Conservation (phyloP, 1,140 invertebrate species). For the Venturia canescens region DNA sequence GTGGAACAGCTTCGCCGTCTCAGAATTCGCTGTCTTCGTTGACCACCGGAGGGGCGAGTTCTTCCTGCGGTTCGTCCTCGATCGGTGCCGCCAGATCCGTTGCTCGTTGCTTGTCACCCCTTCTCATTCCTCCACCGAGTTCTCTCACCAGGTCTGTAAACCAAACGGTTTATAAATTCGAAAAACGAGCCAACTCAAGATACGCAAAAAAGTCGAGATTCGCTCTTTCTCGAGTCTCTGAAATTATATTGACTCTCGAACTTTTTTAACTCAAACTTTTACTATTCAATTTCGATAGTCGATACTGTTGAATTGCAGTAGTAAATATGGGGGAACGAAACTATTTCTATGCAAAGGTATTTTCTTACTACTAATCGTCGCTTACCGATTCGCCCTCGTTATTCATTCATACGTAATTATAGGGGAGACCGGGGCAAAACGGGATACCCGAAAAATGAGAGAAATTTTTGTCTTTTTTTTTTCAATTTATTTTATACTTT, state of each 20-base stretch:
- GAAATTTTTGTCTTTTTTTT: too few species aligned
- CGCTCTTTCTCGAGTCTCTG: background rate
- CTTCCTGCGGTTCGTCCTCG: constrained; percentile 74
- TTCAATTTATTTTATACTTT: too few species aligned
- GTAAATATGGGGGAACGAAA: too few species aligned
- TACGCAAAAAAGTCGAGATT: background rate
- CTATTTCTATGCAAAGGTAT: too few species aligned
- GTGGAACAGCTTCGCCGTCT: constrained; percentile 74
- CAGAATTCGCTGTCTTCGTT: constrained; percentile 80
- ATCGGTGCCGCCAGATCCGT: constrained; percentile 70
- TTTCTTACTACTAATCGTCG: too few species aligned
- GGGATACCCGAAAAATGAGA: too few species aligned
- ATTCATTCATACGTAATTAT: too few species aligned
- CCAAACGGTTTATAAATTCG: background rate
- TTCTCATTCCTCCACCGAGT: constrained; percentile 82
- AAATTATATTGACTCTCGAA: background rate
- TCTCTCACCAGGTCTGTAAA: constrained; percentile 67
- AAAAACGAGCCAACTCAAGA: background rate
- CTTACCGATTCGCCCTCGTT: too few species aligned
- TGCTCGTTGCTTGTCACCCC: constrained; percentile 82
- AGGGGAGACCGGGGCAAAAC: too few species aligned
- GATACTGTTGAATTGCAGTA: too few species aligned
- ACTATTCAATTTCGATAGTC: too few species aligned
- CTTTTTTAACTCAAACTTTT: too few species aligned
- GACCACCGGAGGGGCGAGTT: constrained; percentile 75